Conservation (phyloP, 2,888 invertebrate species). For the Philaethria dido region DNA sequence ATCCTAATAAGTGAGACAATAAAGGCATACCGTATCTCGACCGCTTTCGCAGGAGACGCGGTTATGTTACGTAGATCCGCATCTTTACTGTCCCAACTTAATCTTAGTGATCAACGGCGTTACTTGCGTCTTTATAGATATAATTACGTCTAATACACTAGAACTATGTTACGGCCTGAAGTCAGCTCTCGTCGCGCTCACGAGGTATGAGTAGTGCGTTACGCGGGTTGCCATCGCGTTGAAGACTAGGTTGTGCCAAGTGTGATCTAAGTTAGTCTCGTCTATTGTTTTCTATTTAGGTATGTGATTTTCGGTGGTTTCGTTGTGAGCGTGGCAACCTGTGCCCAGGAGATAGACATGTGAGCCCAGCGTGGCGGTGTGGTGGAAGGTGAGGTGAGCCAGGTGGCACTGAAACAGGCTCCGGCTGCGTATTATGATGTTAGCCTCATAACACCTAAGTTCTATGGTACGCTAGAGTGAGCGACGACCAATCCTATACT, state of each 20-base stretch:
- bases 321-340: constrained; percentile 6
- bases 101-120: constrained; percentile 30
- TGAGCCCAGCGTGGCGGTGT: constrained; percentile 8
- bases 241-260: neutral
- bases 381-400: constrained; percentile 30
- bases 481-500: constrained; percentile 49
- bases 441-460: constrained; percentile 41
- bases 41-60: neutral
- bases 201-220: constrained; percentile 11
- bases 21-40: constrained; percentile 46
- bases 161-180: constrained; percentile 34
- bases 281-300: neutral
- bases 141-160: constrained; percentile 31
- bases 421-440: constrained; percentile 35
- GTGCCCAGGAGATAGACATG: constrained; percentile 23
- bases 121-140: constrained; percentile 29
- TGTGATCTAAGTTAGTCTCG: neutral
- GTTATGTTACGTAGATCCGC: constrained; percentile 8
- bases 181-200: constrained; percentile 35
- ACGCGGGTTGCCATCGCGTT: constrained; percentile 13
- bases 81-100: constrained; percentile 53
- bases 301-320: neutral
- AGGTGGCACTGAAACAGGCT: constrained; percentile 75
- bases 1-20: constrained; percentile 53
- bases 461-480: constrained; percentile 38